These are phyloP conservation scores for Acrocephalus scirpaceus DNA, from an alignment of 2,797 vertebrate species.

Conservation along the genomic window DNA sequence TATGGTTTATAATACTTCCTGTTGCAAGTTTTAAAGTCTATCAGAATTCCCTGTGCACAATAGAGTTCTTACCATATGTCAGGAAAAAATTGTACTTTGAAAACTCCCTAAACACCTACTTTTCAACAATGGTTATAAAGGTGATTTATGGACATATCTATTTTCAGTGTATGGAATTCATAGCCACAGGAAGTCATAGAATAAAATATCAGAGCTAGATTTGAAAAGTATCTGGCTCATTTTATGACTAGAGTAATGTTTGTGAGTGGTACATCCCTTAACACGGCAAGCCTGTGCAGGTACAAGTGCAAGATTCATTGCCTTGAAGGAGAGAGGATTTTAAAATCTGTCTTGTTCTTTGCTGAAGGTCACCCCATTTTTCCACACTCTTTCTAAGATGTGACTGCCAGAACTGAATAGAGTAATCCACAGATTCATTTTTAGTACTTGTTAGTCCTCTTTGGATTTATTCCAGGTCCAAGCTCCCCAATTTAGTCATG, in stretches of 20 bases:
- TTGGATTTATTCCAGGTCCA: background rate
- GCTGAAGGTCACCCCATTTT: background rate
- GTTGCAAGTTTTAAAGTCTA: background rate
- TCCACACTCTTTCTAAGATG: background rate
- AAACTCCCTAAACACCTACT: constrained; percentile 8
- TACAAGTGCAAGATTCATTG: background rate
- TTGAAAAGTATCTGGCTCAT: constrained; percentile 29
- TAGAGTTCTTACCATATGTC: background rate
- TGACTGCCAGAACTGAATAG: background rate
- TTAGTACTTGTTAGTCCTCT: background rate
- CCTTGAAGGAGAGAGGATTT: background rate
- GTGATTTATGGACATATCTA: constrained; percentile 36
- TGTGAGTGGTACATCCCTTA: background rate
- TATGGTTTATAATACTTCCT: background rate
- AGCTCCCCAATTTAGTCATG: background rate
- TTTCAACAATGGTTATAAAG: constrained; percentile 13
- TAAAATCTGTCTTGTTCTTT: background rate
- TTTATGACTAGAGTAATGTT: constrained; percentile 27
- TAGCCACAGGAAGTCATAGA: background rate
- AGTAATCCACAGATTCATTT: background rate
- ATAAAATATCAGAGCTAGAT: constrained; percentile 21
- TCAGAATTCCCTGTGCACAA: constrained; percentile 1
- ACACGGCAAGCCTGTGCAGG: background rate
- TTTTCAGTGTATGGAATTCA: constrained; percentile 21
- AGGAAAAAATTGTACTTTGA: constrained; percentile 22